phyloP scores from a whole-genome alignment of 2,113 vertebrate species.

The Chlorodrepanis virens region DNA sequence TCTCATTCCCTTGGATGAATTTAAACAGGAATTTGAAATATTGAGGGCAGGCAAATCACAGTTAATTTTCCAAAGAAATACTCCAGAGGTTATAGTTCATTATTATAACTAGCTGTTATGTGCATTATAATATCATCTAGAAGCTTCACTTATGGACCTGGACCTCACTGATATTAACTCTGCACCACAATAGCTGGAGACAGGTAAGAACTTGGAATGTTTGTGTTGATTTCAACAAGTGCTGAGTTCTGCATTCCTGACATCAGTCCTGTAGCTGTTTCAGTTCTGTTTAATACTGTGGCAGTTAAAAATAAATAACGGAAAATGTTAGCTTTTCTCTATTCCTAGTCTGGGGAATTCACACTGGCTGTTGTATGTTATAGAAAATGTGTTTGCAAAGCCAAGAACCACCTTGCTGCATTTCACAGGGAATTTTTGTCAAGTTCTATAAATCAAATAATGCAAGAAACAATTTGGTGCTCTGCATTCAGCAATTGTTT shows the following conservation, averaged over 20 bases:
- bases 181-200: background rate
- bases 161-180: background rate
- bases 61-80: background rate
- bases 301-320: background rate
- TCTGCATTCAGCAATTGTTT: background rate
- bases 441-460: slow-evolving; percentile 3
- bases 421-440: slow-evolving; percentile 37
- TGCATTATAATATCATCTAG: background rate
- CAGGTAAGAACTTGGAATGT: background rate
- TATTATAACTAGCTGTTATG: background rate
- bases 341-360: background rate
- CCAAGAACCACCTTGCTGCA: background rate
- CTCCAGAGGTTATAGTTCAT: background rate
- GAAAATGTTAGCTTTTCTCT: background rate
- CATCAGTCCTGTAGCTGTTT: background rate
- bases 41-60: background rate
- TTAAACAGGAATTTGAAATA: background rate
- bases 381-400: background rate
- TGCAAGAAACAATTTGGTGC: background rate
- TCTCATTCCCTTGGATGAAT: background rate
- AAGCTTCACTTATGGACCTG: background rate
- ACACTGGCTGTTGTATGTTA: background rate
- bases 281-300: background rate
- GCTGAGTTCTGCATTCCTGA: background rate
- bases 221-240: background rate